These are phyloP conservation scores for Chymomyza caudatula DNA, from an alignment of 2,888 invertebrate genomes.

Conservation along the genomic window DNA sequence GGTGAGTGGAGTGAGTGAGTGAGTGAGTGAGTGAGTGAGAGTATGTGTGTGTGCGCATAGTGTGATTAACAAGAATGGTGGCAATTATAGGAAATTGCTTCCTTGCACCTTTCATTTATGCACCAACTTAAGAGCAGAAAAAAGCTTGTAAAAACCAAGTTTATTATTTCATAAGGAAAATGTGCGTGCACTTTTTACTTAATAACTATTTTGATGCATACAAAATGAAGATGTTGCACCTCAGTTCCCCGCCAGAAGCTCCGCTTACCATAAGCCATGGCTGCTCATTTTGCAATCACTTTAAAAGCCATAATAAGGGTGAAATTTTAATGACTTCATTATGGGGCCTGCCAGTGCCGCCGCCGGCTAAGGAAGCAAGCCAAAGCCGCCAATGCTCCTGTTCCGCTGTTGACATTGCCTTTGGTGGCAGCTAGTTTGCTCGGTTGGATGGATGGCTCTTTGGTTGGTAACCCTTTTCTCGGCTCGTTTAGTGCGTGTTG, in stretches of 20 bases:
- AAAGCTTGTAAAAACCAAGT: constrained; percentile 21
- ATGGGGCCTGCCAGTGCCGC: constrained; percentile 17
- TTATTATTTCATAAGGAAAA: constrained; percentile 54
- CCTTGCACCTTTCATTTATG: constrained; percentile 71
- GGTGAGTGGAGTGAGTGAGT: constrained; percentile 12
- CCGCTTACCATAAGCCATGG: not conserved
- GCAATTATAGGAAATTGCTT: constrained; percentile 76
- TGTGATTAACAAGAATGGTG: constrained; percentile 74
- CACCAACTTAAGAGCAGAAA: not conserved
- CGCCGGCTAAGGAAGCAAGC: not conserved
- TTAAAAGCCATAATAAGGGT: constrained; percentile 75
- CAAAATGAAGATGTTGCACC: constrained; percentile 70
- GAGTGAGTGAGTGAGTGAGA: constrained; percentile 11
- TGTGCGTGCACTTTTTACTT: constrained; percentile 65
- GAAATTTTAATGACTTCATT: constrained; percentile 74
- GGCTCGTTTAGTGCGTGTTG: constrained; percentile 37
- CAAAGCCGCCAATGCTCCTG: constrained; percentile 25
- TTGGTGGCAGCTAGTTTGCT: constrained; percentile 17
- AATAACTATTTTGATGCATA: constrained; percentile 67
- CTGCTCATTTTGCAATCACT: constrained; percentile 71
- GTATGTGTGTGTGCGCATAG: constrained; percentile 16
- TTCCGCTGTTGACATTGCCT: constrained; percentile 53
- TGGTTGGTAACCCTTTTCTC: constrained; percentile 32
- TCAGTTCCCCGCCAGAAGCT: not conserved
- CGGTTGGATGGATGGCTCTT: constrained; percentile 8